Base-by-base conservation (phyloP, 2,797 vertebrate genomes). In the Jordanella pulchra region DNA sequence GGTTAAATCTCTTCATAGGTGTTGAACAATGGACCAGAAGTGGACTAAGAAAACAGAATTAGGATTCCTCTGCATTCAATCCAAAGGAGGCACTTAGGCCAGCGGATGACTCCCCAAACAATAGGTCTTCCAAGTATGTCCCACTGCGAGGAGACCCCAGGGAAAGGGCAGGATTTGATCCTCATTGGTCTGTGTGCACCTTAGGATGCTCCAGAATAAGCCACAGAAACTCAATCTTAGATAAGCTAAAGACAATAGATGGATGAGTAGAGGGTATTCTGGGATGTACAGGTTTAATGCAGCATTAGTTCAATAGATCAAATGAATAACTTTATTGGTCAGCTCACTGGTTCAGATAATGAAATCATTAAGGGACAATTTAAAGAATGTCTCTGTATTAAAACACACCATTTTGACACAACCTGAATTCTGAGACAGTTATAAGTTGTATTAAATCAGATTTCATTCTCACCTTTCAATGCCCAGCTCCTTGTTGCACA, bases 401-500 rank as follows among this genome's bases (percentile, higher is more conserved):
- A 23, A n/a, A 21, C 18, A 14, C 18, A 45, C 44, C 3, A 23
- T 23, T n/a, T 7, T 47, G n/a, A n/a, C 21, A 28, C 25, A 10
- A 11, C 23, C n/a, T 23, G 44, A 63, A 12, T 32, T 47, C 35
- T 35, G 17, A 32, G 17, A 23, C 32, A 32, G 30, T 10, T 32
- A 35, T 35, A 23, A 50, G 21, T 15, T 63, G 42, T 44, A 63
- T n/a, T 42, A 9, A 32, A 45, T 42, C 23, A 14, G 39, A 58
- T 21, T 53, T 10, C 18, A 47, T 32, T 23, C 87, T 93, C 92
- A 99, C 98, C 98, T 96, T 92, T 99, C 98, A 35, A 99, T 97
- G 68, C 94, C 95, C 75, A 99, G 91, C 81, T 99, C 97, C 84
- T 96, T 97, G 92, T 99, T 99, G 6, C 95, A 96, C 81, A 97